phyloP scores from a whole-genome alignment of 2,888 invertebrate genomes.

The Diadromus collaris region DNA sequence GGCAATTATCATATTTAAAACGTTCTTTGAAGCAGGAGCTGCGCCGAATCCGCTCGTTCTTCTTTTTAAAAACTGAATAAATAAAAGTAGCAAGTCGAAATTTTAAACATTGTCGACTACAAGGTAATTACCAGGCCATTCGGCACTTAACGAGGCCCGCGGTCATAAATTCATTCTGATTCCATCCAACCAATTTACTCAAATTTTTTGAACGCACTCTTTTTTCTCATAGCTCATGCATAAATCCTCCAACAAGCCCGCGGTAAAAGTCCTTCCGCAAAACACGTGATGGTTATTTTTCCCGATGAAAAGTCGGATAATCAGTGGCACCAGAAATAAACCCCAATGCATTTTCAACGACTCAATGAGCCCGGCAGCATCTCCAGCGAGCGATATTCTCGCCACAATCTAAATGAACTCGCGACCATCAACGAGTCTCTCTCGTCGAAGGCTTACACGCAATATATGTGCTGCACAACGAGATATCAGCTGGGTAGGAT shows the following conservation, averaged over 20 bases:
- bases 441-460: slow-evolving; percentile 31
- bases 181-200: slow-evolving; percentile 13
- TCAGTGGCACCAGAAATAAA: not conserved
- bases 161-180: slow-evolving; percentile 44
- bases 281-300: slow-evolving; percentile 15
- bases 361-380: not conserved
- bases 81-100: not conserved
- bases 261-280: not conserved
- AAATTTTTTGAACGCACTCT: slow-evolving; percentile 28
- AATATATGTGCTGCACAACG: slow-evolving; percentile 32
- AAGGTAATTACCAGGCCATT: not conserved
- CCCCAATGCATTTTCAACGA: not conserved
- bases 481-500: slow-evolving; percentile 43
- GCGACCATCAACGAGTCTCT: slow-evolving; percentile 40
- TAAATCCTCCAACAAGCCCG: slow-evolving; percentile 8
- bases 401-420: slow-evolving; percentile 43
- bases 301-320: slow-evolving; percentile 32
- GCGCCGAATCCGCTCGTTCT: not conserved
- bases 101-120: not conserved
- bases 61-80: not conserved
- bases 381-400: slow-evolving; percentile 15
- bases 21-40: not conserved
- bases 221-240: slow-evolving; percentile 13
- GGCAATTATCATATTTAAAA: not conserved
- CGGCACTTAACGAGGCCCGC: slow-evolving; percentile 29